These are phyloP conservation scores for Catharus fuscescens DNA, from an alignment of 2,113 vertebrate species.

Conservation along the genomic window DNA sequence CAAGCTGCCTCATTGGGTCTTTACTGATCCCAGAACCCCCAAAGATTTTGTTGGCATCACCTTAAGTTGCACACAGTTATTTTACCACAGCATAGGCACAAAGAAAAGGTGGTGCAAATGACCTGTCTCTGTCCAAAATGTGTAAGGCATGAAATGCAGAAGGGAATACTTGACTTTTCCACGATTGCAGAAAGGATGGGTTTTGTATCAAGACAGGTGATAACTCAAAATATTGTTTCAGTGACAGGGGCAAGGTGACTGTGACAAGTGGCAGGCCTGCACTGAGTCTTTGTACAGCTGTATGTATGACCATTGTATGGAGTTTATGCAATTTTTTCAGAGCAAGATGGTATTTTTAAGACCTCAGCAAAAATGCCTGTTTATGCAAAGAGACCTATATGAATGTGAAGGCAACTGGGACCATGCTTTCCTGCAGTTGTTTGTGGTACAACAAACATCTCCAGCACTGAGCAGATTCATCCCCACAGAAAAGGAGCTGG, in stretches of 20 bases:
- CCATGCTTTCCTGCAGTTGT: neutral
- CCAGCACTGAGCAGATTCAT: neutral
- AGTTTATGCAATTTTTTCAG: neutral
- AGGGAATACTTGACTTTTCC: neutral
- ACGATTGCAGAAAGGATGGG: neutral
- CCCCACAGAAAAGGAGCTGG: neutral
- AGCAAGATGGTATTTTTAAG: constrained; percentile 1
- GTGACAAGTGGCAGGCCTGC: accelerated
- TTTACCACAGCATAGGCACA: neutral
- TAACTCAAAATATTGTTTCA: neutral
- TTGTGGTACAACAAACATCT: neutral
- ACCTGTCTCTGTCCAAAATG: neutral
- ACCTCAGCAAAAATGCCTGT: constrained; percentile 16
- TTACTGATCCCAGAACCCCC: neutral
- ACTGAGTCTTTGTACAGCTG: neutral
- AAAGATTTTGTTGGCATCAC: neutral
- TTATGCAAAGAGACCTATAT: neutral
- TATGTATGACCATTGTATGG: neutral
- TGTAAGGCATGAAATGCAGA: neutral
- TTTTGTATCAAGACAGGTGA: neutral
- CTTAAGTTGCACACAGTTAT: neutral
- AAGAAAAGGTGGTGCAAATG: accelerated
- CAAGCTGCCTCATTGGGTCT: neutral
- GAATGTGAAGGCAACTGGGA: neutral
- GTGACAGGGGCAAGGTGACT: neutral